Evolutionary conservation across 2,888 invertebrate species (phyloP), one percentile per base, ranked within the genome.

Genomic region (Drosophila pseudotalamancana): DNA sequence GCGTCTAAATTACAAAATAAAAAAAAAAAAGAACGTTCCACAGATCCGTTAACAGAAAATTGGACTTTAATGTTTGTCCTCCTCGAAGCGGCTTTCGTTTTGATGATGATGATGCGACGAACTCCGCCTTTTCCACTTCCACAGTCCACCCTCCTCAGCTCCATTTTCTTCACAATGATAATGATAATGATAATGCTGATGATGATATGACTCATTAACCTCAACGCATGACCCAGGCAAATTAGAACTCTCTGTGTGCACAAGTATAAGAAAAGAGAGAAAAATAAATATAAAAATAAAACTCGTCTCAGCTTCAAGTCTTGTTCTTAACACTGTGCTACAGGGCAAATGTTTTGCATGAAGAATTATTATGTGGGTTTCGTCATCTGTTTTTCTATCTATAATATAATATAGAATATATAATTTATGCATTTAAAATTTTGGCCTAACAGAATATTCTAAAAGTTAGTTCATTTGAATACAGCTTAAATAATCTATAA

Each of bases 161-260:
- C 31, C n/a, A n/a, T n/a, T n/a, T 23, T 37, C 29, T 19, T 25
- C 37, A 37, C 12, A 42, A 54, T 42, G 45, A 57, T 61, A 54
- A 67, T 61, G 56, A 60, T 50, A 60, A 72, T 69, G 64, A 63
- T 60, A 48, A 62, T 65, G 57, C 68, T 87, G 77, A 87, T 87
- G 79, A 82, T 81, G 81, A 81, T 87, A 82, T 87, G 88, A 83
- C 87, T 83, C 83, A 83, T 83, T 87, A 83, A 87, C 82, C 83
- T 82, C 88, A 68, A 85, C 77, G 73, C 77, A 82, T 78, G 88
- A 78, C 87, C 85, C 82, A 85, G 76, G 75, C 82, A 85, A 87
- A 81, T 81, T 81, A 81, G 87, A 87, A 74, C 81, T 67, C 61
- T 73, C 61, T 68, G 66, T 65, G 63, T 56, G 43, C 70, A 45